These are phyloP conservation scores for Dascillus cervinus DNA, from an alignment of 2,888 invertebrate species.

Conservation along the genomic window DNA sequence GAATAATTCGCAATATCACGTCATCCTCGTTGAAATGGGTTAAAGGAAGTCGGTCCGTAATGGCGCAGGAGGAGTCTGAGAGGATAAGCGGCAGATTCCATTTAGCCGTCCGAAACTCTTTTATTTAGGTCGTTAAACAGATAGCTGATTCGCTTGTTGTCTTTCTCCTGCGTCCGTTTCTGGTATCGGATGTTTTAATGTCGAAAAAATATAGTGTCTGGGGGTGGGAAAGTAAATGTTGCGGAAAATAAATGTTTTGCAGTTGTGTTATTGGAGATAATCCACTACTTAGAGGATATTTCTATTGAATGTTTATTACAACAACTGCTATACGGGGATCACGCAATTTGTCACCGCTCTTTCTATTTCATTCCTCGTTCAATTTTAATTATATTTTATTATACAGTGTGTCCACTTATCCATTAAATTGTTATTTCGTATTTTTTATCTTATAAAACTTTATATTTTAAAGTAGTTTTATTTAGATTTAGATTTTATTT, in stretches of 20 bases:
- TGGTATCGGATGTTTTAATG: slow-evolving; percentile 13
- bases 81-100: slow-evolving; percentile 40
- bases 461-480: too few species aligned
- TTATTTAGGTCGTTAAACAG: slow-evolving; percentile 42
- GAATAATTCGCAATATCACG: slow-evolving; percentile 15
- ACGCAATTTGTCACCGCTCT: too few species aligned
- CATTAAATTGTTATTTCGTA: too few species aligned
- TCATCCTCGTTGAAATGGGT: slow-evolving; percentile 34
- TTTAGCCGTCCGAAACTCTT: slow-evolving; percentile 41
- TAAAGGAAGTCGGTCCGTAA: slow-evolving; percentile 30
- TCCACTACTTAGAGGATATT: slow-evolving; percentile 22
- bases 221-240: slow-evolving; percentile 19
- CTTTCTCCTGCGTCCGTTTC: slow-evolving; percentile 24
- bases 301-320: too few species aligned
- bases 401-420: too few species aligned
- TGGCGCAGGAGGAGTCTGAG: slow-evolving; percentile 29
- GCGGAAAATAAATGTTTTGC: slow-evolving; percentile 24
- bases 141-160: slow-evolving; percentile 32
- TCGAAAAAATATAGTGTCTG: slow-evolving; percentile 17
- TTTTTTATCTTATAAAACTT: too few species aligned
- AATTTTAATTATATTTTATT: too few species aligned
- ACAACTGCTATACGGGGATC: too few species aligned
- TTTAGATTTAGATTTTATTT: too few species aligned
- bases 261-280: slow-evolving; percentile 21
- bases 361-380: too few species aligned